phyloP scores from a whole-genome alignment of 30 jellyfish, hydroid and myxozoan genomes.

The Hydractinia echinata region DNA sequence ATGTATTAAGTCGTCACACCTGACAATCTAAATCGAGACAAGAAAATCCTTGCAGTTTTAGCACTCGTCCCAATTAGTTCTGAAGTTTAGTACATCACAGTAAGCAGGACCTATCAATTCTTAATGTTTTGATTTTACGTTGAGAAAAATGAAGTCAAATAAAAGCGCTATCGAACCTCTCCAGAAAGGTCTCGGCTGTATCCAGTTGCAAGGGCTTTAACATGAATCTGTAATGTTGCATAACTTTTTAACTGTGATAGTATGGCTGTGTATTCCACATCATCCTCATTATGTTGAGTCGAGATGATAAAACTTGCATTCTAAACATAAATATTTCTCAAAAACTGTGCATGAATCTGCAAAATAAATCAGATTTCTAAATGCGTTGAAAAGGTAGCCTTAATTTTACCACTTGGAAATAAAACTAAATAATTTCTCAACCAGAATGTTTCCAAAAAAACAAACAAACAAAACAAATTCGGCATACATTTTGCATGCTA shows the following conservation, averaged over 20 bases:
- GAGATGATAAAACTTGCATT: background rate
- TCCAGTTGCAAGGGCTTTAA: constrained; percentile 27
- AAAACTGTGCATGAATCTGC: too few relatives aligned
- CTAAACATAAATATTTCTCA: background rate
- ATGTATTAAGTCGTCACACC: background rate
- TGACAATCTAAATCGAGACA: background rate
- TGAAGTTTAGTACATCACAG: background rate
- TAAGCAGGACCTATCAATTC: background rate
- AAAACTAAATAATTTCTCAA: too few relatives aligned
- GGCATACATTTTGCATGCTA: background rate
- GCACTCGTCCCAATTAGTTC: background rate
- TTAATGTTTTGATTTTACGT: background rate
- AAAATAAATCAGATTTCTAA: too few relatives aligned
- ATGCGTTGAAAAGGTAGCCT: too few relatives aligned
- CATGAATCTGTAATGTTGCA: constrained; percentile 32
- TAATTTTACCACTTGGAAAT: too few relatives aligned
- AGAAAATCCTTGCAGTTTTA: background rate
- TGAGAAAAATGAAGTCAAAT: background rate
- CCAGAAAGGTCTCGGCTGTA: constrained; percentile 38
- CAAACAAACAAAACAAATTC: background rate
- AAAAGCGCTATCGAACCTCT: constrained; percentile 7
- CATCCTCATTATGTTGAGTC: background rate
- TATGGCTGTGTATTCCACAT: background rate
- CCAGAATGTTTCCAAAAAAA: too few relatives aligned
- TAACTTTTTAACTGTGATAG: background rate